Percentiles rank a stretch among this genome's conserved stretches.
Evolutionary conservation across 2,888 invertebrate species (phyloP).

Genomic region (Machimus rusticus): DNA sequence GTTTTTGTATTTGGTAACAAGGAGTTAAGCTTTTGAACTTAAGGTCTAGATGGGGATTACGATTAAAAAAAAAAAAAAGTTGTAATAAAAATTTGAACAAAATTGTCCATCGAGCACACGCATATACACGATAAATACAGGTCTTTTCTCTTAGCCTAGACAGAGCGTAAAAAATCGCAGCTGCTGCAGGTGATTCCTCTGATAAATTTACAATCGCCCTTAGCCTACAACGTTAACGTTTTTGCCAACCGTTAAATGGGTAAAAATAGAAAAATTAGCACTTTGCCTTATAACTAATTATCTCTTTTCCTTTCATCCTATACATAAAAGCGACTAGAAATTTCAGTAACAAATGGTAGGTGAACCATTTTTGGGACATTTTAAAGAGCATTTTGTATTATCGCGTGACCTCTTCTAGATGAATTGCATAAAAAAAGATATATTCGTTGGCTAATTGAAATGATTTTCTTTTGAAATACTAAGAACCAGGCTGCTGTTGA

Average conservation of each 20-base stretch:
- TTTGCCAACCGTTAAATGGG: neutral
- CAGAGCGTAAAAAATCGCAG: slow-evolving; percentile 2
- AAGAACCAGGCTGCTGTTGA: neutral
- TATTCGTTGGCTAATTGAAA: neutral
- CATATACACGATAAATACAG: neutral
- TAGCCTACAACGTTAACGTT: neutral
- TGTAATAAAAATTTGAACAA: neutral
- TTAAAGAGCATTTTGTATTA: neutral
- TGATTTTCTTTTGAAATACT: neutral
- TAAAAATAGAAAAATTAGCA: slow-evolving; percentile 22
- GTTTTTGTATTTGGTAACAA: slow-evolving; percentile 30
- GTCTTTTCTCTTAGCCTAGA: neutral
- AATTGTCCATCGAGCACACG: neutral
- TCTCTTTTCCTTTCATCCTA: neutral
- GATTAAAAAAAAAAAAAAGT: neutral
- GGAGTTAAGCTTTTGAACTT: slow-evolving; percentile 8
- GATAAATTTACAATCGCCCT: neutral
- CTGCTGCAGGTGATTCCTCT: neutral
- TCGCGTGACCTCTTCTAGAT: neutral
- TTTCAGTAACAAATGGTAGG: slow-evolving; percentile 27
- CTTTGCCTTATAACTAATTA: neutral
- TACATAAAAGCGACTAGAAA: slow-evolving; percentile 17
- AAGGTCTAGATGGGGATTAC: neutral
- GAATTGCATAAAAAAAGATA: neutral
- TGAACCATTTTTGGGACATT: neutral